Conservation (phyloP, 2,888 invertebrate genomes). For the Dorcus parallelipipedus region DNA sequence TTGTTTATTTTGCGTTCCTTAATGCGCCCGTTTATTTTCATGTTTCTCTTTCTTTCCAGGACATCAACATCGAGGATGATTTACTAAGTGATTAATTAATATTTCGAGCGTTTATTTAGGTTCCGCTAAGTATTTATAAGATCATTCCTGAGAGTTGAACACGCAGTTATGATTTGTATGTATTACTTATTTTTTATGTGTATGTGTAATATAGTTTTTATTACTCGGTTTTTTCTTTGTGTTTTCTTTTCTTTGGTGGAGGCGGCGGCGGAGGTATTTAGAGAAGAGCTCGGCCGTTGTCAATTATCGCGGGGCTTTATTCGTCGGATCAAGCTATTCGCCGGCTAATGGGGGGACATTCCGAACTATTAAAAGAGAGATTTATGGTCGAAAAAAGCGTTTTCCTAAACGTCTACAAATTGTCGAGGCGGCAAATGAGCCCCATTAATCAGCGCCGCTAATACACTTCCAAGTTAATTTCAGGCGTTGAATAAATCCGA, state of each 20-base stretch:
- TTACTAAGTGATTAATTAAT: conserved; percentile 58
- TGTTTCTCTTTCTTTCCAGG: conserved; percentile 52
- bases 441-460: conserved; percentile 46
- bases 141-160: no score
- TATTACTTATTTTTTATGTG: not conserved
- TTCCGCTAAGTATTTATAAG: no score
- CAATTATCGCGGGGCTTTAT: not conserved
- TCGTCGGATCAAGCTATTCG: conserved; percentile 9
- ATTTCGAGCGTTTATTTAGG: no score
- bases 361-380: conserved; percentile 48
- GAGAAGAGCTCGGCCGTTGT: not conserved
- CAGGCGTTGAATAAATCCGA: conserved; percentile 42
- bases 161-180: conserved; percentile 1
- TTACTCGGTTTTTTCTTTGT: not conserved
- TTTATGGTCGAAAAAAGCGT: conserved; percentile 46
- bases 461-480: conserved; percentile 45
- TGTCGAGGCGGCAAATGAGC: conserved; percentile 50
- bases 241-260: not conserved
- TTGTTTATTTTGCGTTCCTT: conserved; percentile 6
- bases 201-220: conserved; percentile 3
- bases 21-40: not conserved
- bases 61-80: conserved; percentile 71
- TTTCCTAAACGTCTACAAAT: conserved; percentile 51
- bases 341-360: conserved; percentile 16
- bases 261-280: not conserved